These are phyloP conservation scores for Andricus quercusramuli DNA, from an alignment of 2,888 invertebrate genomes.

Conservation along the genomic window DNA sequence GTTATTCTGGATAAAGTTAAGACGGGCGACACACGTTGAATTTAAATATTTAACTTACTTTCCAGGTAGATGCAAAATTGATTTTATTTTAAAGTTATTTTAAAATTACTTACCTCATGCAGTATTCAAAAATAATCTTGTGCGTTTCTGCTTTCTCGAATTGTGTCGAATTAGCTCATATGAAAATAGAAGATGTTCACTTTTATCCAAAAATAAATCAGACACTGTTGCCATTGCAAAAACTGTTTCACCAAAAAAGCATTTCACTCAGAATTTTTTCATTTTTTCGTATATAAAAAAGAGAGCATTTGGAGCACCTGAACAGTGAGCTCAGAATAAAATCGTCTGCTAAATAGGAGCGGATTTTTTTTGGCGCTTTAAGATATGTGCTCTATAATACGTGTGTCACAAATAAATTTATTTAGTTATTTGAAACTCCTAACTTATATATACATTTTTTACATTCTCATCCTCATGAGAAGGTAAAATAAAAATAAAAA, in stretches of 20 bases:
- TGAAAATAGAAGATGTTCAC: constrained; percentile 33
- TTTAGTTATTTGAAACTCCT: background rate
- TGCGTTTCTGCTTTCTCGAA: constrained; percentile 1
- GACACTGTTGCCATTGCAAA: constrained; percentile 9
- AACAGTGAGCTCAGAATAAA: background rate
- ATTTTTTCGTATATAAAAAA: constrained; percentile 11
- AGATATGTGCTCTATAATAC: background rate
- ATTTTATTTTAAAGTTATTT: background rate
- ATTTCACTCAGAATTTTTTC: background rate
- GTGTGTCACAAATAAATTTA: background rate
- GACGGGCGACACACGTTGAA: background rate
- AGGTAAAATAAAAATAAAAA: too few relatives aligned
- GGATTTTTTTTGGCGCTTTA: constrained; percentile 1
- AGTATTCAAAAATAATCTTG: background rate
- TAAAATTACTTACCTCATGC: background rate
- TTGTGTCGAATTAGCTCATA: constrained; percentile 9
- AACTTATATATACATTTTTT: too few relatives aligned
- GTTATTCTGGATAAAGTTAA: background rate
- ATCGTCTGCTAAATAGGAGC: constrained; percentile 22
- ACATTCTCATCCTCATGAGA: too few relatives aligned
- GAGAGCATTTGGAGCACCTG: background rate
- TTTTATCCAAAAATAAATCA: constrained; percentile 38
- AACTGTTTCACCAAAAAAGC: background rate
- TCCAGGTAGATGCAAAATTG: background rate
- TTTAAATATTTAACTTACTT: background rate